These are phyloP conservation scores for Haemorhous mexicanus DNA, from an alignment of 2,113 vertebrate genomes.

Conservation along the genomic window DNA sequence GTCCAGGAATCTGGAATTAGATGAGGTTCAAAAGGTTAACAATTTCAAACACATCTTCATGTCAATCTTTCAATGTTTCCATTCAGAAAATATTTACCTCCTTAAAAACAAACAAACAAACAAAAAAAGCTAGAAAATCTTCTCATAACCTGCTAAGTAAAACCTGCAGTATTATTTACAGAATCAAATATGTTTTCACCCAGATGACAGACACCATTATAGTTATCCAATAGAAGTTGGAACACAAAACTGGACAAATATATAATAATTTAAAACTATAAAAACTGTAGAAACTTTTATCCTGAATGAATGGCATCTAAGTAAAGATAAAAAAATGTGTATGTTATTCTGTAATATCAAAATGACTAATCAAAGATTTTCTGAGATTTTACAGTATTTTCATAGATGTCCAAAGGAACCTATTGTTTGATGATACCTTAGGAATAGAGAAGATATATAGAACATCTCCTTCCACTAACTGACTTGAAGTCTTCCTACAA, in stretches of 20 bases:
- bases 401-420: background rate
- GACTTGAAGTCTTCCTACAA: background rate
- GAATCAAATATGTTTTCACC: background rate
- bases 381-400: background rate
- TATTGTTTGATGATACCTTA: background rate
- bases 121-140: background rate
- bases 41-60: background rate
- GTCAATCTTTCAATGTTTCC: background rate
- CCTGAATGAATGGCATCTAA: background rate
- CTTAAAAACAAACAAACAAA: background rate
- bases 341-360: background rate
- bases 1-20: background rate
- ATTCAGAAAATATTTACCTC: background rate
- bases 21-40: background rate
- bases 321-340: background rate
- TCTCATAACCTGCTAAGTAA: background rate
- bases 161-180: background rate
- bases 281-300: background rate
- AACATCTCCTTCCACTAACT: background rate
- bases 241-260: background rate
- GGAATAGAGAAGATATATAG: background rate
- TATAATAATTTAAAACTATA: background rate
- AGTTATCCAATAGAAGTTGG: background rate
- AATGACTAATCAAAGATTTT: background rate
- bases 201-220: background rate